These are phyloP conservation scores for Tinamus major DNA, from an alignment of 2,797 vertebrate genomes.

Conservation along the genomic window DNA sequence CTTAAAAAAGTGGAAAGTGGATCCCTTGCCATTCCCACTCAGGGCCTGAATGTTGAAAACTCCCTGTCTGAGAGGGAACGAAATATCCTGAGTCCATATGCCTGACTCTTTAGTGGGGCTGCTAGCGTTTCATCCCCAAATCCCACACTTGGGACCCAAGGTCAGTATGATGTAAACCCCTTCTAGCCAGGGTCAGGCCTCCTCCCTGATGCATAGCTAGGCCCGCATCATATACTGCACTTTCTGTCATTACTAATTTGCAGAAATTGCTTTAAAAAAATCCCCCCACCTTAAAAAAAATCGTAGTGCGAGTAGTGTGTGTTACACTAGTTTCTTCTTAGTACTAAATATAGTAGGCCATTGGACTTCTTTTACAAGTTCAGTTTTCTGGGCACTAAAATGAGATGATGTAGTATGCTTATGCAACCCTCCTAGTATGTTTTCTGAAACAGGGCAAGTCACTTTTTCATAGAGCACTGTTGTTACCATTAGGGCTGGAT, in stretches of 20 bases:
- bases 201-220: background rate
- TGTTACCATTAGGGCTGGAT: background rate
- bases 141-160: background rate
- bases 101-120: background rate
- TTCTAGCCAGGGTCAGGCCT: accelerated
- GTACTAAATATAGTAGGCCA: background rate
- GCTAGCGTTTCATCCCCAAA: background rate
- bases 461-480: background rate
- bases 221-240: accelerated
- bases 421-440: background rate
- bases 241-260: background rate
- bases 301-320: background rate
- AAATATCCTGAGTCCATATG: accelerated
- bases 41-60: background rate
- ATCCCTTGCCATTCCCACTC: background rate
- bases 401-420: background rate
- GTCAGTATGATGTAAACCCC: background rate
- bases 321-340: background rate
- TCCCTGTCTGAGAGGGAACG: background rate
- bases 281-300: too few species aligned
- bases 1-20: background rate
- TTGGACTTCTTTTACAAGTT: background rate
- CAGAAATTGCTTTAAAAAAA: background rate
- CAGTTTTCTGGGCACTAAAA: background rate
- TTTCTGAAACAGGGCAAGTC: background rate